phyloP scores from a whole-genome alignment of 2,113 vertebrate genomes.

The Salvelinus fontinalis region DNA sequence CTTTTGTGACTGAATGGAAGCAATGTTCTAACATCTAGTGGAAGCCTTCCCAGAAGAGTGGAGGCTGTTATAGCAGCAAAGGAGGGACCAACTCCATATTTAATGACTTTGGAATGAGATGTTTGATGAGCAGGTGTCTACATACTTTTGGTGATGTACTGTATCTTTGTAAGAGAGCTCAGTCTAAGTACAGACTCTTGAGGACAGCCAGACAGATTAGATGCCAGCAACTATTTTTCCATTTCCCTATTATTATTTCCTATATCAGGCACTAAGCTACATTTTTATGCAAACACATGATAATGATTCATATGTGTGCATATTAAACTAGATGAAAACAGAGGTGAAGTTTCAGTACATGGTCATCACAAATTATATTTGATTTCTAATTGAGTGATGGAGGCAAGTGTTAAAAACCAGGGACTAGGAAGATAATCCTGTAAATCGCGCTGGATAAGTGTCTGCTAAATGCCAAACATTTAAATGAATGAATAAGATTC shows the following conservation, averaged over 20 bases:
- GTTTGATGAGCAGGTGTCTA: no score
- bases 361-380: slow-evolving; percentile 73
- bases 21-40: no score
- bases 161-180: slow-evolving; percentile 34
- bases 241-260: slow-evolving; percentile 63
- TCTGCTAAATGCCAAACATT: neutral
- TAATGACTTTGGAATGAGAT: no score
- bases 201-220: slow-evolving; percentile 58
- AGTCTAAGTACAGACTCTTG: slow-evolving; percentile 86
- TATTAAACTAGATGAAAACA: slow-evolving; percentile 78
- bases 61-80: no score
- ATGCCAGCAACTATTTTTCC: slow-evolving; percentile 26
- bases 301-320: slow-evolving; percentile 15
- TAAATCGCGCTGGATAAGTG: no score
- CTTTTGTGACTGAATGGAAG: no score
- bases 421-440: neutral
- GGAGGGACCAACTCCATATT: no score
- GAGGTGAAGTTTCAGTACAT: slow-evolving; percentile 81
- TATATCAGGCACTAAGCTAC: slow-evolving; percentile 32
- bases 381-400: slow-evolving; percentile 12
- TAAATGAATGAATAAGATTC: neutral
- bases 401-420: slow-evolving; percentile 35
- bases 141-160: no score
- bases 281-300: neutral
- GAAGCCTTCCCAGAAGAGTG: no score